A percentile compares a stretch with the other conserved stretches of the same genome.
These are phyloP conservation scores for Drosophila mercatorum DNA, from an alignment of 2,888 invertebrate genomes.

Conservation along the genomic window DNA sequence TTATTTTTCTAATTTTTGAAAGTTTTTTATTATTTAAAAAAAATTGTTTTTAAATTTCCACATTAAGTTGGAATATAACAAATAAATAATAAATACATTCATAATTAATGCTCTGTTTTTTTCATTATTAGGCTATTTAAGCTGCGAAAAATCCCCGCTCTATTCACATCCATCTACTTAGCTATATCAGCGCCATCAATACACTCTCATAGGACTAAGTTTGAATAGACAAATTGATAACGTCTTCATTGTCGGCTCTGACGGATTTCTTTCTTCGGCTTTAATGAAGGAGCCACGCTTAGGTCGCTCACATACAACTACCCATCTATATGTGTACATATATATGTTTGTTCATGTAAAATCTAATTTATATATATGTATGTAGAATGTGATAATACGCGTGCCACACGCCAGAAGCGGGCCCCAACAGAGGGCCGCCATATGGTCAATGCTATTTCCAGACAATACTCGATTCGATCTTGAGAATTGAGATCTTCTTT, in stretches of 20 bases:
- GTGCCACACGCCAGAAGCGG: conserved; percentile 58
- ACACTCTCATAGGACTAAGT: neutral
- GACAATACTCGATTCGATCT: conserved; percentile 18
- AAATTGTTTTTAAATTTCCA: too few species aligned
- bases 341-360: conserved; percentile 4
- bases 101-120: too few species aligned
- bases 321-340: neutral
- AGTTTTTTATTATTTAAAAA: too few species aligned
- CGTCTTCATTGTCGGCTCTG: conserved; percentile 28
- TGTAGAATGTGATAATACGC: conserved; percentile 46
- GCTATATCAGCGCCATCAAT: neutral
- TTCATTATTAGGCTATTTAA: too few species aligned
- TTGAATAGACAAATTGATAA: conserved; percentile 6
- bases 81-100: too few species aligned
- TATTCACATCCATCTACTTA: neutral
- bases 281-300: conserved; percentile 63
- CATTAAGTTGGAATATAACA: too few species aligned
- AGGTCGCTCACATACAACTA: neutral
- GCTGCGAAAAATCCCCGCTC: too few species aligned
- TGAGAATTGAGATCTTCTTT: neutral
- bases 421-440: neutral
- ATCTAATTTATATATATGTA: neutral
- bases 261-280: conserved; percentile 47
- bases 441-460: conserved; percentile 19
- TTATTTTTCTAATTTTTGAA: too few species aligned